These are phyloP conservation scores for Drosophila aldrichi DNA, from an alignment of 2,888 invertebrate genomes.

Conservation along the genomic window DNA sequence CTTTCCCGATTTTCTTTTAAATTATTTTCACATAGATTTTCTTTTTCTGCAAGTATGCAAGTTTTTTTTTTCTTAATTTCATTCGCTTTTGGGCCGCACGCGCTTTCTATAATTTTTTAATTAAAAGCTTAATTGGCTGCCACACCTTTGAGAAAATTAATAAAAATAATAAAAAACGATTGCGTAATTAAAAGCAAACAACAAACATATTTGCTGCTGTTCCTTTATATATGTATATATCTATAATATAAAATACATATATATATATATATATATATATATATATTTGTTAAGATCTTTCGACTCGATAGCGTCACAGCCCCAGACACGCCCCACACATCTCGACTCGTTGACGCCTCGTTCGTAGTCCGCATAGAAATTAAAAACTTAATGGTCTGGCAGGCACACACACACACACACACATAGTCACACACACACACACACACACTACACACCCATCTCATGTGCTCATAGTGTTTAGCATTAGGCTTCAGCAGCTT, in stretches of 20 bases:
- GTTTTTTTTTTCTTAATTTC: background rate
- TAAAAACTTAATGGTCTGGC: slow-evolving; percentile 69
- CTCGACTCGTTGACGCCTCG: slow-evolving; percentile 27
- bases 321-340: slow-evolving; percentile 3
- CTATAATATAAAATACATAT: background rate
- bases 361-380: slow-evolving; percentile 47
- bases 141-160: slow-evolving; percentile 56
- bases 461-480: background rate
- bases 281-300: slow-evolving; percentile 15
- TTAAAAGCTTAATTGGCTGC: slow-evolving; percentile 72
- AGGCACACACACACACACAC: slow-evolving; percentile 22
- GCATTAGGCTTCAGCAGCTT: slow-evolving; percentile 6
- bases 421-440: no score
- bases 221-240: slow-evolving; percentile 2
- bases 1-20: slow-evolving; percentile 1
- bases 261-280: no score
- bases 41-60: slow-evolving; percentile 21
- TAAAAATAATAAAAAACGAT: slow-evolving; percentile 48
- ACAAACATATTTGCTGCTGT: slow-evolving; percentile 29
- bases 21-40: slow-evolving; percentile 6
- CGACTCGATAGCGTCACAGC: slow-evolving; percentile 15
- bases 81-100: slow-evolving; percentile 6
- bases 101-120: slow-evolving; percentile 52
- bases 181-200: slow-evolving; percentile 76
- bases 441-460: no score